phyloP scores from a whole-genome alignment of 92 coral and sea anemone species.

The Palythoa grandiflora region DNA sequence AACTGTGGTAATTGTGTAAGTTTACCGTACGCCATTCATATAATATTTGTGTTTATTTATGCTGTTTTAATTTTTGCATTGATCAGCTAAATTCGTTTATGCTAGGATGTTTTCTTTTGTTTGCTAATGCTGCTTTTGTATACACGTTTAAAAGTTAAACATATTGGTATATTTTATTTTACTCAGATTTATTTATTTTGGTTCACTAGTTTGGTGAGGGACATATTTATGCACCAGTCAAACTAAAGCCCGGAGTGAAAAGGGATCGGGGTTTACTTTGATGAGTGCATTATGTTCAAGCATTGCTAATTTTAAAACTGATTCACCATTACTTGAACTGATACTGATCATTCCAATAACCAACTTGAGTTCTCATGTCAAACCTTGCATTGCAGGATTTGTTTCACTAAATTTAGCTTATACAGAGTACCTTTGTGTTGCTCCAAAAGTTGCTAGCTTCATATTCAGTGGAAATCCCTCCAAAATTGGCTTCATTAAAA shows the following conservation, averaged over 20 bases:
- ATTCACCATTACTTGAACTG: too few species aligned
- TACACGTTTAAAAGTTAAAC: neutral
- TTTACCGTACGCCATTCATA: too few species aligned
- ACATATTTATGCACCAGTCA: too few species aligned
- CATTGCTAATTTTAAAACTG: too few species aligned
- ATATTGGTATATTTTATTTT: too few species aligned
- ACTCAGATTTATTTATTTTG: too few species aligned
- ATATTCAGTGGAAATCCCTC: conserved; percentile 42
- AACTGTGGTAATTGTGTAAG: neutral
- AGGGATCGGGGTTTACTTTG: too few species aligned
- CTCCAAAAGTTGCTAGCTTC: conserved; percentile 44
- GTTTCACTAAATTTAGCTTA: neutral
- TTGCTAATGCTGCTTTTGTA: neutral
- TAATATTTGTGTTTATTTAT: neutral
- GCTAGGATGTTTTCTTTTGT: neutral
- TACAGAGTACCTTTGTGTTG: conserved; percentile 44
- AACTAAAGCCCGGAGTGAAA: too few species aligned
- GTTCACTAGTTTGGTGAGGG: too few species aligned
- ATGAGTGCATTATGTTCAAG: too few species aligned
- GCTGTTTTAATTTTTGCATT: neutral
- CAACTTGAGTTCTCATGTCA: neutral
- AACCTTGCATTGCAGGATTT: neutral
- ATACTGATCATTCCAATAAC: neutral
- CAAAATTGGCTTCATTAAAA: conserved; percentile 1
- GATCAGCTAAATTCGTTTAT: neutral